Base-by-base conservation (phyloP, 2,888 invertebrate genomes). In the Ophraella communa region DNA sequence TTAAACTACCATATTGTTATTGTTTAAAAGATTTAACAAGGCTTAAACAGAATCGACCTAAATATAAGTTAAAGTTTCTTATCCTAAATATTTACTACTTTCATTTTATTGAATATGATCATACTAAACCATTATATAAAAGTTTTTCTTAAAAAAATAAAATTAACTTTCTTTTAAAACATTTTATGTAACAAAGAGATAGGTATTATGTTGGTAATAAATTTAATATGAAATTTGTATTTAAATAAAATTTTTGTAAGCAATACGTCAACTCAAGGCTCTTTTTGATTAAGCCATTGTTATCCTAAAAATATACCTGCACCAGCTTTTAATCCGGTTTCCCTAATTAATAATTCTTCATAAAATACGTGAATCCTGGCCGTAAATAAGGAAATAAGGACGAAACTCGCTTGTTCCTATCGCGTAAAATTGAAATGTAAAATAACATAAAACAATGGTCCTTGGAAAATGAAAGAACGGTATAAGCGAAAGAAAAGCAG, bases 381-480 rank as follows among this genome's bases (percentile, higher is more conserved):
- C 54, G 30, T 55, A 44, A 61, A 65, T 55, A 65, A 61, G 58
- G 35, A 53, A 64, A 59, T 69, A 70, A 66, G 66, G 68, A 55
- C 56, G 64, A 69, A 65, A 65, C 55, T 70, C 66, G 66, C 57
- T 35, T 42, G 56, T 18, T 30, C 10, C 30, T 21, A 62, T 58
- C 64, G 51, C 57, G 64, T 60, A 67, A 69, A 68, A 72, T 72
- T 66, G 66, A 71, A 71, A 71, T 66, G 68, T 70, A 66, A 70
- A 72, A 72, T 71, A 68, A 70, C 67, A 70, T 68, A 68, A 70
- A 73, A 72, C 69, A 69, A 70, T 68, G 67, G 66, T 65, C 65
- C 64, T 69, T 67, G 64, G 63, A 63, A 65, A 68, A 69, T 66
- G 67, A 74, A 73, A 74, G 74, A 73, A 74, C 73, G 64, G 65